Percentiles rank a stretch among this genome's conserved stretches.
Conservation (phyloP, 1,140 invertebrate genomes). For the Neodiprion lecontei region DNA sequence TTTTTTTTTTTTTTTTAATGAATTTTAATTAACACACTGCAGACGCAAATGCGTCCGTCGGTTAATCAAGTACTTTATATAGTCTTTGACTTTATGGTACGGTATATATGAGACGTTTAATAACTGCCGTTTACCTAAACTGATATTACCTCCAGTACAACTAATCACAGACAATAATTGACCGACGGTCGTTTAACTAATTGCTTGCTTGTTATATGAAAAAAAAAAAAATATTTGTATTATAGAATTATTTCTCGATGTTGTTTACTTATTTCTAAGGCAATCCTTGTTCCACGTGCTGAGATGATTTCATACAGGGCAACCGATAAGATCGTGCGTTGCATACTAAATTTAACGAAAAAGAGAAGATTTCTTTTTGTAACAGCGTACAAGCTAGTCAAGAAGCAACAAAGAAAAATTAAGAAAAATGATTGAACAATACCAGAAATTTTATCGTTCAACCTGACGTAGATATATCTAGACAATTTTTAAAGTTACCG, state of each 20-base stretch:
- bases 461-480: too few relatives aligned
- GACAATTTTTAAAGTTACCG: too few relatives aligned
- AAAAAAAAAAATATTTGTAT: too few relatives aligned
- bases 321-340: neutral
- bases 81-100: neutral
- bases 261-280: too few relatives aligned
- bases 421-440: too few relatives aligned
- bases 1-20: neutral
- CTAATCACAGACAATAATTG: slow-evolving; percentile 5
- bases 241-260: too few relatives aligned
- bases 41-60: neutral
- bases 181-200: slow-evolving; percentile 1
- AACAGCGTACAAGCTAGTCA: too few relatives aligned
- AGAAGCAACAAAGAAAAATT: too few relatives aligned
- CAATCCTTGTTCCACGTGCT: neutral
- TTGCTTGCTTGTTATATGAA: neutral
- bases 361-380: neutral
- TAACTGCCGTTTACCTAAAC: too few relatives aligned
- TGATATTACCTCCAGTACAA: neutral
- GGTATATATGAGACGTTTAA: too few relatives aligned
- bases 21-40: neutral
- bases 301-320: neutral
- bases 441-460: too few relatives aligned
- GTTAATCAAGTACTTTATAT: neutral
- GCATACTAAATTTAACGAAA: neutral